A percentile compares a stretch with the other conserved stretches of the same genome.
phyloP scores from a whole-genome alignment of 2,797 vertebrate species.

The Odontamblyopus lacepedii region DNA sequence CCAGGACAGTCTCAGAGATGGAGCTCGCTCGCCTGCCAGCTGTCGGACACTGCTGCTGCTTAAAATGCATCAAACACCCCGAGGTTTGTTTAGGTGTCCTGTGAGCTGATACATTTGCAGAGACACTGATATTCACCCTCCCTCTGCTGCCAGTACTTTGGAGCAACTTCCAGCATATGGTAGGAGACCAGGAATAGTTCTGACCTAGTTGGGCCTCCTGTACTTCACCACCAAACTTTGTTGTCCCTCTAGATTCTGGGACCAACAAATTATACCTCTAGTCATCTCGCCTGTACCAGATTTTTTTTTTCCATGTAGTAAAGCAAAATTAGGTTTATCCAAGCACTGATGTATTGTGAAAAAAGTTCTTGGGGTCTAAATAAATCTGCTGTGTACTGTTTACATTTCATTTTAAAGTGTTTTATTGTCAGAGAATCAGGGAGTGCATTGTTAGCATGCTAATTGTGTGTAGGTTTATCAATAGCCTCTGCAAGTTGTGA shows the following conservation, averaged over 20 bases:
- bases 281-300: conserved; percentile 11
- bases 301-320: background rate
- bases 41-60: conserved; percentile 30
- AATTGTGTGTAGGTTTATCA: too few species aligned
- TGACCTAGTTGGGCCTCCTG: conserved; percentile 78
- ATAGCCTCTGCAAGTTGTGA: too few species aligned
- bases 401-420: too few species aligned
- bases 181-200: conserved; percentile 74
- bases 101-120: conserved; percentile 66
- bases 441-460: too few species aligned
- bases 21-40: conserved; percentile 23
- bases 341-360: too few species aligned
- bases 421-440: too few species aligned
- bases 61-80: conserved; percentile 33
- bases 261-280: conserved; percentile 43
- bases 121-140: conserved; percentile 62
- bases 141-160: conserved; percentile 43
- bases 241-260: conserved; percentile 25
- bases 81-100: conserved; percentile 47
- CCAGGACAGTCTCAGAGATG: conserved; percentile 20
- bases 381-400: too few species aligned
- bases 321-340: too few species aligned
- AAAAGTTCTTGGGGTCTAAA: too few species aligned
- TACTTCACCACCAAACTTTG: conserved; percentile 64
- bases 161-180: conserved; percentile 71